Evolutionary conservation across 2,888 invertebrate species (phyloP), one percentile per base, ranked within the genome.

Genomic region (Aphodius granarius): DNA sequence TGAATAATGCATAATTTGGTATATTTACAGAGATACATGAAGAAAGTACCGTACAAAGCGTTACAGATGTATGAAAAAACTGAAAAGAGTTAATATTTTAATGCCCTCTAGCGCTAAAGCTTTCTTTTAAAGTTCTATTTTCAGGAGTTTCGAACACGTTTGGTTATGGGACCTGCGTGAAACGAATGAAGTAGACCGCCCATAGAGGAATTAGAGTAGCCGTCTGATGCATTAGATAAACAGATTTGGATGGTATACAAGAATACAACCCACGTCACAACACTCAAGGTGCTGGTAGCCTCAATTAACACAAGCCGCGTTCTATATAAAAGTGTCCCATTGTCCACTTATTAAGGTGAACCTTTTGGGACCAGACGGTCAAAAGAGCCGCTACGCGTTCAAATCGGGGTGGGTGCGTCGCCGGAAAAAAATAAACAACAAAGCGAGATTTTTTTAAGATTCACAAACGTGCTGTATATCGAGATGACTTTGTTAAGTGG

Each of bases 11-110:
- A 43, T 43, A 43, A 43, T 43, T 43, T 43, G 43, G 43, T 68
- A 19, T 18, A 21, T 68, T 68, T 68, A 18, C 21, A 20, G 15
- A 62, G 63, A 71, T 23, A 18, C 22, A 73, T 63, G 71, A 71
- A 73, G 76, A 73, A 73, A 76, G 76, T 76, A 65, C 43, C 13
- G n/a, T 43, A 3, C 3, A 3, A 13, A 43, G 43, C 43, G 6
- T 43, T 43, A 9, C 43, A 43, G 43, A 23, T 23, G 43, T 43
- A 43, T 43, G 6, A 13, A 6, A 13, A 43, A 43, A 2, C 1
- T 1, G 9, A 43, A 43, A 43, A 43, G 1, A 43, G 13, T 43
- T 1, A 43, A 43, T 2, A n/a, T n/a, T n/a, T n/a, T n/a, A n/a
- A n/a, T n/a, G n/a, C n/a, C n/a, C n/a, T n/a, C n/a, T n/a, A n/a